Percentiles rank a stretch among this genome's conserved stretches.
Conservation (phyloP, 2,797 vertebrate species). For the Phalanger gymnotis region DNA sequence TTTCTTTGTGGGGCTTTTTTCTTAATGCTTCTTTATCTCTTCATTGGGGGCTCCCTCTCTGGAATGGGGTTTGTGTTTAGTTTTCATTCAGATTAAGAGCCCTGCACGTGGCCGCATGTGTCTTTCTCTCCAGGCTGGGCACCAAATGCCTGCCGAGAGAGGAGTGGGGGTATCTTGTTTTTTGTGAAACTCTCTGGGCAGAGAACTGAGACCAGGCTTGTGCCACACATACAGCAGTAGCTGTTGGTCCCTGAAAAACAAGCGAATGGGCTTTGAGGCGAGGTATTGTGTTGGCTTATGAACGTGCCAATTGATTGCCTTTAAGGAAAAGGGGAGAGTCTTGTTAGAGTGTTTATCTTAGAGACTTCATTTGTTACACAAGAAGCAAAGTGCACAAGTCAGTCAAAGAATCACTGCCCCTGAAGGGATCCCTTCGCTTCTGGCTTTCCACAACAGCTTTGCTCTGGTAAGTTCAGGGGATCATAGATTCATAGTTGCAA, state of each 20-base stretch:
- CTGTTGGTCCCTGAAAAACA: constrained; percentile 73
- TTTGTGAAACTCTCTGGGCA: constrained; percentile 54
- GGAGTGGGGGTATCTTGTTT: constrained; percentile 64
- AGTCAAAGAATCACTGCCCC: constrained; percentile 34
- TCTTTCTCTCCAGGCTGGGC: not conserved
- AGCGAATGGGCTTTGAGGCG: constrained; percentile 56
- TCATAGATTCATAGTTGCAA: not conserved
- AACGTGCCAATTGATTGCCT: not conserved
- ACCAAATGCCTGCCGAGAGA: not conserved
- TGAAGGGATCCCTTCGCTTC: constrained; percentile 5
- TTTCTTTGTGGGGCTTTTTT: not conserved
- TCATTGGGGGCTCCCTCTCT: not conserved
- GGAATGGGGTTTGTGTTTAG: constrained; percentile 42
- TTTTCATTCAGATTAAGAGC: constrained; percentile 3
- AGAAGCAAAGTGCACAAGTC: not conserved
- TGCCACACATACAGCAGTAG: constrained; percentile 77
- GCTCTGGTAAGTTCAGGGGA: not conserved
- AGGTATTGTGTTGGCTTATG: constrained; percentile 9
- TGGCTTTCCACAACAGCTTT: constrained; percentile 4
- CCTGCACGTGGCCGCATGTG: constrained; percentile 40
- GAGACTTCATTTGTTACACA: constrained; percentile 46
- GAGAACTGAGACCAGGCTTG: constrained; percentile 67
- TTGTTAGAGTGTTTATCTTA: constrained; percentile 56
- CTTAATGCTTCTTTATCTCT: not conserved
- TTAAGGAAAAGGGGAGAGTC: constrained; percentile 38